phyloP scores from a whole-genome alignment of 2,888 invertebrate genomes.

The Morpho helenor region DNA sequence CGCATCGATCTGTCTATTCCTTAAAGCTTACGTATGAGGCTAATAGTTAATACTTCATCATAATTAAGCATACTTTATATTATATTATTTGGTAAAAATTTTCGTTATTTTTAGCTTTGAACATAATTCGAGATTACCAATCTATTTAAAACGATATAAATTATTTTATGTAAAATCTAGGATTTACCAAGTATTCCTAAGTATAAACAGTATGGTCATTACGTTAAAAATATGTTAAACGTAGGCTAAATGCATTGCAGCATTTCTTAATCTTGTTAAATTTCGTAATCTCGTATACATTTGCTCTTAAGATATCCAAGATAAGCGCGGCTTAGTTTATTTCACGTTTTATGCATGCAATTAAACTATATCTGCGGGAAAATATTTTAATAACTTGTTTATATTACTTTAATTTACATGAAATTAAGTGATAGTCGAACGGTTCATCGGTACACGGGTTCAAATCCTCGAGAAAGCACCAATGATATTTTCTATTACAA shows the following conservation, averaged over 20 bases:
- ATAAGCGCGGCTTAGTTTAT: conserved; percentile 13
- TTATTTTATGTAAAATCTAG: neutral
- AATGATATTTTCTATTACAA: too few species aligned
- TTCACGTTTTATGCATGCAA: conserved; percentile 13
- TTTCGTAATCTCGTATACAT: conserved; percentile 16
- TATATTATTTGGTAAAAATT: too few species aligned
- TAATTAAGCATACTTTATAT: too few species aligned
- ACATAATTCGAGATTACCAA: neutral
- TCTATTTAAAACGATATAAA: neutral
- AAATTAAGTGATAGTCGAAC: too few species aligned
- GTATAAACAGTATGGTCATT: neutral
- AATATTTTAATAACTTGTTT: conserved; percentile 6
- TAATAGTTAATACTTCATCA: neutral
- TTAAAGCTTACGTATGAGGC: neutral
- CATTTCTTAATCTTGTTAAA: conserved; percentile 17
- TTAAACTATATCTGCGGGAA: conserved; percentile 10
- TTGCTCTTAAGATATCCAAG: conserved; percentile 15
- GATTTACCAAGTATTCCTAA: too few species aligned
- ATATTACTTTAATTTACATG: neutral
- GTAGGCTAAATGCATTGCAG: conserved; percentile 17
- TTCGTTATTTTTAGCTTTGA: too few species aligned
- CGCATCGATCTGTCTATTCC: too few species aligned
- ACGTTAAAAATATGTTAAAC: conserved; percentile 21
- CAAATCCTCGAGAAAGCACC: too few species aligned
- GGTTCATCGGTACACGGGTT: too few species aligned